These are phyloP conservation scores for Helobdella robusta DNA, from an alignment of 2,888 invertebrate genomes.

Conservation along the genomic window DNA sequence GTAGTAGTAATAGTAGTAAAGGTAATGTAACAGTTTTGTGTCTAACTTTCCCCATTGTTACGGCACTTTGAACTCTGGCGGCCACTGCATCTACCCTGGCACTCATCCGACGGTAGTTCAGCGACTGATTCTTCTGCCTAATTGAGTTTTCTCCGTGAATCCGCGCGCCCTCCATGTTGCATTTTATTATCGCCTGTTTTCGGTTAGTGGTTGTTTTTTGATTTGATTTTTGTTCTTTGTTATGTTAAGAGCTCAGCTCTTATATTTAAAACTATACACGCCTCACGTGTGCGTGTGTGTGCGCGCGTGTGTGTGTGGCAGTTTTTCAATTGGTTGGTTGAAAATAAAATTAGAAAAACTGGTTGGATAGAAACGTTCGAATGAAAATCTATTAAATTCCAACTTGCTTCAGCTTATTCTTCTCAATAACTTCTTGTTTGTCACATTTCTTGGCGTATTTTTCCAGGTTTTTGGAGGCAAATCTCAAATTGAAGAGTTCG, in stretches of 20 bases:
- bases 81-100: constrained; percentile 95
- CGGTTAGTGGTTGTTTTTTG: too few relatives aligned
- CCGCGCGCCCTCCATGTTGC: constrained; percentile 88
- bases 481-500: constrained; percentile 89
- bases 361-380: too few relatives aligned
- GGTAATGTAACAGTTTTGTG: too few relatives aligned
- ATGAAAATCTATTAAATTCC: too few relatives aligned
- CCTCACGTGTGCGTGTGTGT: too few relatives aligned
- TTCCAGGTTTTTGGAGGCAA: constrained; percentile 93
- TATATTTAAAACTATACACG: too few relatives aligned
- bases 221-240: too few relatives aligned
- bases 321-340: too few relatives aligned
- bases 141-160: constrained; percentile 96
- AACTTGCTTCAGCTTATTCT: constrained; percentile 83
- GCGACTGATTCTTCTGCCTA: constrained; percentile 88
- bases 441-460: constrained; percentile 94
- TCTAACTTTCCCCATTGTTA: constrained; percentile 82
- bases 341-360: too few relatives aligned
- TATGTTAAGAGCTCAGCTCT: too few relatives aligned
- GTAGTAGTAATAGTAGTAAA: too few relatives aligned
- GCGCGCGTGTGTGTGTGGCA: too few relatives aligned
- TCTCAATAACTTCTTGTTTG: constrained; percentile 90
- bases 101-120: constrained; percentile 69
- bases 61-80: constrained; percentile 88
- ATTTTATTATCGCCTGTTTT: constrained; percentile 50